Base-by-base conservation (phyloP, 2,888 invertebrate species). In the Hedya salicella region DNA sequence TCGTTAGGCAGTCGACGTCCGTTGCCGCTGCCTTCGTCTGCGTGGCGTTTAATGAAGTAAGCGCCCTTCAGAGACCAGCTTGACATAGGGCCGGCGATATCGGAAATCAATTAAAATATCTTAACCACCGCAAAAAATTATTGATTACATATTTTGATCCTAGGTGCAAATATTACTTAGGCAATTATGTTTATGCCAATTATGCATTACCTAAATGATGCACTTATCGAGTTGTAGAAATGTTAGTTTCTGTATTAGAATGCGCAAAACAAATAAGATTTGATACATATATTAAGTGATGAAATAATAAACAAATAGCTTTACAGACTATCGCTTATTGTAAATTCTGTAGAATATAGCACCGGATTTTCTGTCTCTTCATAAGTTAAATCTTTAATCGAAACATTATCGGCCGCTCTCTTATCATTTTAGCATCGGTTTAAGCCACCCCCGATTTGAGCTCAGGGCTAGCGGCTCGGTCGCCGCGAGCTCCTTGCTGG, bases 1-100 rank as follows among this genome's bases (percentile, higher is more conserved):
- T 85, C 80, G 82, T 88, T 86, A 88, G 74, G 77, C 71, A 78
- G 79, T 75, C 77, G 82, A 80, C 79, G 80, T 76, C 75, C 78
- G 81, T 74, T 78, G 76, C 80, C 77, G 79, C 80, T 82, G 77
- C 77, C 75, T 77, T 77, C 74, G 72, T 73, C 79, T 73, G 75
- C 70, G 71, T n/a, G n/a, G n/a, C 75, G 72, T 73, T 75, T 85
- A 84, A 86, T 83, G 77, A 78, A 80, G 77, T 78, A 79, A 81
- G 80, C 75, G 76, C 73, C 75, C 75, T 74, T 64, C 69, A 73
- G 74, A 69, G 73, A 69, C 69, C 62, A 61, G 61, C 67, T 64
- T 68, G 63, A 49, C 69, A 46, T 59, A 67, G 56, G 67, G 61
- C 69, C 54, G 66, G 42, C 66, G 21, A 54, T 49, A 66, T 60